Evolutionary conservation across 2,888 invertebrate genomes (phyloP), one percentile per base, ranked within the genome.

Genomic region (Selenia dentaria): DNA sequence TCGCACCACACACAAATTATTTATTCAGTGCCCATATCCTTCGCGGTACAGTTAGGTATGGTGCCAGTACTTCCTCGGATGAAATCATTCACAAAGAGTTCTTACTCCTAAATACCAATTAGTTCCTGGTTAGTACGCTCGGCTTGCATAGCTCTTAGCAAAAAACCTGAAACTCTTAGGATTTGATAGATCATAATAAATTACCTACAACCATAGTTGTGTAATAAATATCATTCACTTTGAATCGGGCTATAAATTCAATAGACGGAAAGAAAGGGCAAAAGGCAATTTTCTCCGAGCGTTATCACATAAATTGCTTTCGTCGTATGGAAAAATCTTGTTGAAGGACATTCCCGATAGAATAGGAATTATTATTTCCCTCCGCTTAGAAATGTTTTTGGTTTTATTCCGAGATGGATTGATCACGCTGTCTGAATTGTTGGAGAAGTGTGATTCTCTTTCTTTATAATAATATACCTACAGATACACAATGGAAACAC

Each of bases 291-390:
- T 84, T 70, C 81, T 65, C 54, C 55, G 60, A 70, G 70, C 83
- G 85, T 82, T 87, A 86, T 86, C 86, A 73, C 80, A 83, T 83
- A 87, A 85, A 87, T 87, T 85, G 85, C 74, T 79, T 82, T 77
- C 73, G 71, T 76, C 82, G 80, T 84, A 84, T 86, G 85, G 81
- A 81, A 83, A 84, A 84, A 82, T 79, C 80, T 74, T 74, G 74
- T 81, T 80, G 75, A 79, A 79, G 78, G 79, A 81, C 77, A 79
- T 43, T 39, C 43, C 42, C 35, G 35, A 46, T 46, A 40, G 40
- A 40, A 40, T 35, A 46, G 41, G 32, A 47, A 47, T 47, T 47
- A 41, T 42, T 48, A 47, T 47, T 47, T 41, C 28, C 28, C 36
- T 32, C 37, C 25, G 36, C 40, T 33, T 33, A 14, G 29, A 10